Conservation (phyloP, 2,797 vertebrate species). For the Phataginus tetradactyla region DNA sequence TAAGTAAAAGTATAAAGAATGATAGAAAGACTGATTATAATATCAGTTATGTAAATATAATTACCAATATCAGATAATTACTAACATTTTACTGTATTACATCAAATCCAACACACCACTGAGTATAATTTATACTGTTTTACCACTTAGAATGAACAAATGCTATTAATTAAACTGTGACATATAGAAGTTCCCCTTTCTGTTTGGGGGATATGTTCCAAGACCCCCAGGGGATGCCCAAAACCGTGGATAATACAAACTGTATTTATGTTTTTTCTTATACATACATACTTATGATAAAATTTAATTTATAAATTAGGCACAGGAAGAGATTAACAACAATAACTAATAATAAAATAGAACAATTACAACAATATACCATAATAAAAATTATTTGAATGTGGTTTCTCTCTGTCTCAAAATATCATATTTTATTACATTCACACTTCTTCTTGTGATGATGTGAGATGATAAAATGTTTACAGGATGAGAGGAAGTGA, state of each 20-base stretch:
- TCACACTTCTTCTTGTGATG: background rate
- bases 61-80: background rate
- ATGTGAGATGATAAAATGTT: background rate
- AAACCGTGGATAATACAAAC: background rate
- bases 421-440: background rate
- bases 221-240: background rate
- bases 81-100: background rate
- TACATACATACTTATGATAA: background rate
- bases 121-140: background rate
- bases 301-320: background rate
- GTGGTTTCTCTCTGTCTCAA: background rate
- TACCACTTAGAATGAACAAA: background rate
- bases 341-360: background rate
- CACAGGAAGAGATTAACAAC: background rate
- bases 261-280: background rate
- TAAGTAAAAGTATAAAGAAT: background rate
- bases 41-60: background rate
- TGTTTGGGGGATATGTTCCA: background rate
- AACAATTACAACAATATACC: background rate
- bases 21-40: conserved; percentile 11
- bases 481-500: background rate
- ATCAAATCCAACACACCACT: background rate
- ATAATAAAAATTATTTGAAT: background rate
- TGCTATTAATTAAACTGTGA: background rate
- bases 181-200: background rate